Evolutionary conservation across 2,888 invertebrate species (phyloP).

Genomic region (Eilema caniola): DNA sequence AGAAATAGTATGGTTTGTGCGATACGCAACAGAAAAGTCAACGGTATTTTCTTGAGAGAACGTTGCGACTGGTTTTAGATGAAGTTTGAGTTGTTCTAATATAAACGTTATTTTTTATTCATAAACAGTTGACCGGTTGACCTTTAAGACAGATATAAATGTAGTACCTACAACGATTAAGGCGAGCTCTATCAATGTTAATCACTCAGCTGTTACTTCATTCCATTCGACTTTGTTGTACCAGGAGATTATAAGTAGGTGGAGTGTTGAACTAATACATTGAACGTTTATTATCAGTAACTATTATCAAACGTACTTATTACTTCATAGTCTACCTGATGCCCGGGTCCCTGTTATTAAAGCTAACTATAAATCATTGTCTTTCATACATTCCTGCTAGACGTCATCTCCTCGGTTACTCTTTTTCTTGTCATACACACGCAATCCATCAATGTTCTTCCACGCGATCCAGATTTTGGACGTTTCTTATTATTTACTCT

Average conservation of each 20-base stretch:
- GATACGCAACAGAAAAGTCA: neutral
- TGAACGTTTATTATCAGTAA: neutral
- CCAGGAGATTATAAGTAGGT: conserved; percentile 4
- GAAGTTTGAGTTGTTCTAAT: neutral
- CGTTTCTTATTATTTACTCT: no score
- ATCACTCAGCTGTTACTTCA: neutral
- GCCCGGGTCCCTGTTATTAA: no score
- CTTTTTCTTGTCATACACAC: neutral
- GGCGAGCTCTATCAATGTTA: conserved; percentile 4
- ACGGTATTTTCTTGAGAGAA: neutral
- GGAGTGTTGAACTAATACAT: neutral
- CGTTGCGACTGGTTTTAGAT: neutral
- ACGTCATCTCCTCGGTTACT: neutral
- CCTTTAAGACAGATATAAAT: neutral
- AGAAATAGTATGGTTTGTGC: neutral
- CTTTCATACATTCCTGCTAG: neutral
- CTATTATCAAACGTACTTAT: neutral
- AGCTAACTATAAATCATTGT: no score
- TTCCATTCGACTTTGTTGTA: neutral
- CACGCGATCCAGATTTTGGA: no score
- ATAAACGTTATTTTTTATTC: neutral
- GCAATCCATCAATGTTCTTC: neutral
- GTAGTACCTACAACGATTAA: neutral
- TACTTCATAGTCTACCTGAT: neutral
- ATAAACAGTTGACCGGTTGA: neutral